Percentiles rank a stretch among this genome's conserved stretches.
phyloP scores from a whole-genome alignment of 2,888 invertebrate genomes.

The Alloscopus bannaensis region DNA sequence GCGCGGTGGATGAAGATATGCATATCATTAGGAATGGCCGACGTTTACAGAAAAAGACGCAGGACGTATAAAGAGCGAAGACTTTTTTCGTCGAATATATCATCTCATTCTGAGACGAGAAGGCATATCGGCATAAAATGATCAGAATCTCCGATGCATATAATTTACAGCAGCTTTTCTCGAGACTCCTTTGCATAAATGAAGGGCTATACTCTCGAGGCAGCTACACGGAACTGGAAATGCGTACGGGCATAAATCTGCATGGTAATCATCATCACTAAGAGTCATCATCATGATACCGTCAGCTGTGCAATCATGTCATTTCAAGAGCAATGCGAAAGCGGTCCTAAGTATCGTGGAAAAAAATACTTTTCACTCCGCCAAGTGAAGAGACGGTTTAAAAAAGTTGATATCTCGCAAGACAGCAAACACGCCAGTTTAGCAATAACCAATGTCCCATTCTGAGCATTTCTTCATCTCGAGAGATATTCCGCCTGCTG shows the following conservation, averaged over 20 bases:
- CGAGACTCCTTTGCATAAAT: no score
- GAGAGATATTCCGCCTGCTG: background rate
- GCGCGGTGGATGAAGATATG: no score
- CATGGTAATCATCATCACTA: conserved; percentile 52
- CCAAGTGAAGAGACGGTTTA: background rate
- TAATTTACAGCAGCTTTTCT: conserved; percentile 6
- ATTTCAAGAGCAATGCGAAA: conserved; percentile 32
- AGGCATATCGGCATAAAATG: conserved; percentile 19
- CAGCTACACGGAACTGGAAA: conserved; percentile 8
- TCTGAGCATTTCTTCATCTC: no score
- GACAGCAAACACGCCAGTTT: conserved; percentile 43
- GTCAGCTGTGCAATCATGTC: conserved; percentile 70
- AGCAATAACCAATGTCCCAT: conserved; percentile 12
- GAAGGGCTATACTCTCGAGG: background rate
- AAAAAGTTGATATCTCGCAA: conserved; percentile 32
- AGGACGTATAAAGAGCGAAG: no score
- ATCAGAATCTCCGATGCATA: conserved; percentile 26
- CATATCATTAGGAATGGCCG: background rate
- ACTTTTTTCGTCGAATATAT: no score
- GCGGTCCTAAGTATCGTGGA: background rate
- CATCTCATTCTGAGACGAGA: conserved; percentile 12
- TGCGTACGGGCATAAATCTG: conserved; percentile 65
- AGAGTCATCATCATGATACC: conserved; percentile 34
- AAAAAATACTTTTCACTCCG: conserved; percentile 20
- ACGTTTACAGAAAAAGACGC: background rate